Evolutionary conservation across 2,888 invertebrate species (phyloP), one percentile per base, ranked within the genome.

Genomic region (Noctua pronuba): DNA sequence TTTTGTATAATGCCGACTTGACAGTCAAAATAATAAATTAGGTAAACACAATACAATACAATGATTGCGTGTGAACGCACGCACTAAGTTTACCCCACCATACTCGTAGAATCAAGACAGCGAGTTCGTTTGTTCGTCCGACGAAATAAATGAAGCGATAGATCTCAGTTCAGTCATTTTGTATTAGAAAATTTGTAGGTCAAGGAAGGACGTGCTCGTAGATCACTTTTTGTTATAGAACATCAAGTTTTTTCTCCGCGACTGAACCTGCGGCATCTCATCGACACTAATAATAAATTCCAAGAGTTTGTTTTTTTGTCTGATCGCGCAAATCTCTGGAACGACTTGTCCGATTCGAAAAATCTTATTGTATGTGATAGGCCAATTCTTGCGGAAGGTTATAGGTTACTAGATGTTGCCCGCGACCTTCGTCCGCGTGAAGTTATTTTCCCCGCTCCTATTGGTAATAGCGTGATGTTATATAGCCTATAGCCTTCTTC

Each of bases 21-120:
- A 64, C 60, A 76, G 72, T 58, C 72, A 77, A 76, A 82, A 83
- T 76, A 75, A 85, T 64, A 83, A 76, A 76, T 85, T 73, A 70
- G 41, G 41, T 77, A 31, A 85, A 68, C 6, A 75, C 81, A 71
- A 75, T 49, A 72, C 64, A 75, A 65, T 21, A 60, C 28, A 65
- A 58, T 13, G 68, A 72, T 85, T 41, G 68, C 76, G 76, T 81
- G 85, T 69, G 60, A 85, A 70, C 55, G 73, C 58, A 72, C 52
- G 18, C 28, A 65, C 44, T 18, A 71, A 35, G 18, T 49, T 55
- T 24, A 44, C 21, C 0, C 6, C 49, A 41, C 41, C 35, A 10
- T 49, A n/a, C n/a, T n/a, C n/a, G n/a, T n/a, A 62, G 10, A 66
- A 44, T 8, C n/a, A 18, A 62, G 52, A 46, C 38, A 52, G 24